Evolutionary conservation across 2,797 vertebrate genomes (phyloP).

Genomic region (Telmatherina bonti): DNA sequence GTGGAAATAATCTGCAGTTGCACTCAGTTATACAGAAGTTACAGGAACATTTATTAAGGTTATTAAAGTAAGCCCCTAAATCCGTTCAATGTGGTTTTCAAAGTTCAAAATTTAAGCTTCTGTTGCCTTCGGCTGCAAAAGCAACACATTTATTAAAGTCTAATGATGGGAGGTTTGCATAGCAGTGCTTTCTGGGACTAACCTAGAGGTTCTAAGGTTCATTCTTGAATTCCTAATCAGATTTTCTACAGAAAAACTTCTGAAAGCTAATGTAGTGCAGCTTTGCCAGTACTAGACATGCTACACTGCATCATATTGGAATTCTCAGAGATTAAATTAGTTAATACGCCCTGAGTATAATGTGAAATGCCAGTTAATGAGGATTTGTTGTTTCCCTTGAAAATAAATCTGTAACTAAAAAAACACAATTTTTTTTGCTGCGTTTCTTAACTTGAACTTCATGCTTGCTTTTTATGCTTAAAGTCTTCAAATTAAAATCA

Average conservation of each 20-base stretch:
- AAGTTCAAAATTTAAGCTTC: constrained; percentile 11
- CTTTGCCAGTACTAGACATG: constrained; percentile 18
- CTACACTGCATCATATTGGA: constrained; percentile 6
- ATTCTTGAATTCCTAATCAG: constrained; percentile 7
- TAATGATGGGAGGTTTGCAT: constrained; percentile 14
- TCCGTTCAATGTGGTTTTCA: constrained; percentile 18
- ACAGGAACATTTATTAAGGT: not conserved
- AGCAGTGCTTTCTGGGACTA: constrained; percentile 1
- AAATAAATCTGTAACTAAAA: constrained; percentile 9
- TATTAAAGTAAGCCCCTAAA: constrained; percentile 3
- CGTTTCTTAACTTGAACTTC: not conserved
- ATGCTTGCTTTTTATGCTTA: not conserved
- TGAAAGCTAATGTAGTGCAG: constrained; percentile 7
- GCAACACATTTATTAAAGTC: constrained; percentile 9
- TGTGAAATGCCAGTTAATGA: not conserved
- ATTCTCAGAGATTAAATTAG: constrained; percentile 36
- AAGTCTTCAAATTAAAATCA: not conserved
- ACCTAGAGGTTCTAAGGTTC: not conserved
- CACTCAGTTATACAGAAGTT: constrained; percentile 8
- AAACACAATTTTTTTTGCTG: not conserved
- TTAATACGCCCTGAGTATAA: constrained; percentile 23
- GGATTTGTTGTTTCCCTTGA: constrained; percentile 2
- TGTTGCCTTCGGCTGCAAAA: constrained; percentile 15
- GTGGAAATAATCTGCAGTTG: constrained; percentile 15
- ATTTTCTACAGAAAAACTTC: not conserved